phyloP scores from a whole-genome alignment of 2,113 vertebrate species.

The Heterocephalus glaber region DNA sequence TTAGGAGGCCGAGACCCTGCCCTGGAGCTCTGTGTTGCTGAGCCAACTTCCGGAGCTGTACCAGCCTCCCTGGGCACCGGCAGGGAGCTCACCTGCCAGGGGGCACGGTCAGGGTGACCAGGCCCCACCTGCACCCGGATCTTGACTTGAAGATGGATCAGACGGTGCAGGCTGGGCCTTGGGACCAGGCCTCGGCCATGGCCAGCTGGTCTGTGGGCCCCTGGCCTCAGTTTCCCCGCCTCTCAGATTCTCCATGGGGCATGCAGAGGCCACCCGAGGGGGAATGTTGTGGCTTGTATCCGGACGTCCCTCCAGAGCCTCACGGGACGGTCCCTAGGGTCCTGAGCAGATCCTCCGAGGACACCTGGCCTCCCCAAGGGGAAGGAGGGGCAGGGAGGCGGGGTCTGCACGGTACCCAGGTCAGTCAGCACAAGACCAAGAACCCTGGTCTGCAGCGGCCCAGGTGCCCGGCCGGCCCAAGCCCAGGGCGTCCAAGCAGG shows the following conservation, averaged over 20 bases:
- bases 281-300: background rate
- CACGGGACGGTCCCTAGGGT: background rate
- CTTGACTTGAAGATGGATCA: no score
- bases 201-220: background rate
- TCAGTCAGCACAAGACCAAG: background rate
- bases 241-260: background rate
- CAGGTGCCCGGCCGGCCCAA: background rate
- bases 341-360: background rate
- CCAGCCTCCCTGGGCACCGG: background rate
- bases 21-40: background rate
- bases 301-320: background rate
- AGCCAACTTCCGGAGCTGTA: background rate
- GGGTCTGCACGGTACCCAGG: background rate
- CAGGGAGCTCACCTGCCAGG: rapidly evolving
- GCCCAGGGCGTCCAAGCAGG: background rate
- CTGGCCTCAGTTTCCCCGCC: background rate
- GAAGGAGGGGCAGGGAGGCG: background rate
- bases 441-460: background rate
- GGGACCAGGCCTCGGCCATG: background rate
- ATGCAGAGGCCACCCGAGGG: background rate
- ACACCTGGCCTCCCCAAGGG: background rate
- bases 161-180: background rate
- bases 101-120: rapidly evolving
- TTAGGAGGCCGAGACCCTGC: background rate
- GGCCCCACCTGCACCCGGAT: background rate